Evolutionary conservation across 2,797 vertebrate genomes (phyloP).

Genomic region (Botia kubotai): DNA sequence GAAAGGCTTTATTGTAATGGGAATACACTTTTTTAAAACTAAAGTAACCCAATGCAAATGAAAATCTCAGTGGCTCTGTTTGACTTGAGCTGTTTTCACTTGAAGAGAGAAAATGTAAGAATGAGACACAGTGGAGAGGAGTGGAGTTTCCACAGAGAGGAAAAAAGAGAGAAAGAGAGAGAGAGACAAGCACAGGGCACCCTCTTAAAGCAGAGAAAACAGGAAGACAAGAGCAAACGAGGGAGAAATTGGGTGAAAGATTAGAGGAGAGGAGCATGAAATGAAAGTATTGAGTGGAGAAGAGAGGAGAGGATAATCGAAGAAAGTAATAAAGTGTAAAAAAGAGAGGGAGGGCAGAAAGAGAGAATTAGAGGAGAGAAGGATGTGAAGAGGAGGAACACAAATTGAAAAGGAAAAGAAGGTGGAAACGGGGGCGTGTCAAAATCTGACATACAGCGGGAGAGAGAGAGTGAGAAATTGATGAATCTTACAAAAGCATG

Average conservation of each 20-base stretch:
- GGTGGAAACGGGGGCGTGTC: slow-evolving; percentile 35
- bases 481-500: neutral
- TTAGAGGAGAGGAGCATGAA: slow-evolving; percentile 78
- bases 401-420: slow-evolving; percentile 48
- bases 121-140: neutral
- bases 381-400: slow-evolving; percentile 60
- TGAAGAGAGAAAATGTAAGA: neutral
- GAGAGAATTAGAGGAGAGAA: slow-evolving; percentile 56
- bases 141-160: too few species aligned
- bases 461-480: slow-evolving; percentile 11
- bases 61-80: neutral
- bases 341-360: slow-evolving; percentile 57
- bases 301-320: slow-evolving; percentile 69
- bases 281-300: slow-evolving; percentile 78
- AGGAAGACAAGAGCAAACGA: slow-evolving; percentile 69
- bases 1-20: too few species aligned
- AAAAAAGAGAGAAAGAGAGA: neutral
- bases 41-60: neutral
- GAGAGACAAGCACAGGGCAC: slow-evolving; percentile 19
- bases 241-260: slow-evolving; percentile 77
- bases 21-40: too few species aligned
- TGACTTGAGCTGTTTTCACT: neutral
- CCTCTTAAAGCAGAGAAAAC: slow-evolving; percentile 54
- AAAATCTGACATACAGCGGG: slow-evolving; percentile 18
- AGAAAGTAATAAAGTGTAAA: slow-evolving; percentile 67